Conservation (phyloP, 1,140 invertebrate species). For the Hyposmocoma kahamanoa region DNA sequence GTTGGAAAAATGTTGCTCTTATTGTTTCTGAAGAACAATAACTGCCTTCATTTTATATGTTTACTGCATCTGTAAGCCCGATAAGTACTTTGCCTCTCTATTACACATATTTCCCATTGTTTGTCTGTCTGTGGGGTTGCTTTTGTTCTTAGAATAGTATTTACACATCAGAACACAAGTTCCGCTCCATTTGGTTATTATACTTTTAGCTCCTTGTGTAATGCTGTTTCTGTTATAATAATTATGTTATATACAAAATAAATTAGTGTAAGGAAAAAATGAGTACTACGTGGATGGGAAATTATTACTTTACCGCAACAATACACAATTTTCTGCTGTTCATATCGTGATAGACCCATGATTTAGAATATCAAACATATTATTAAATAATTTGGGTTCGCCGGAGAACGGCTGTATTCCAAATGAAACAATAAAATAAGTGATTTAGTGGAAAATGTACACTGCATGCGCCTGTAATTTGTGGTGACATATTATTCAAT, state of each 20-base stretch:
- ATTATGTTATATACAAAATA: too few relatives aligned
- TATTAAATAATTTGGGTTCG: conserved; percentile 21
- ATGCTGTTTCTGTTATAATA: too few relatives aligned
- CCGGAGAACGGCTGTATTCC: conserved; percentile 5
- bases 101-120: conserved; percentile 46
- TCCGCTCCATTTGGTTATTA: conserved; percentile 10
- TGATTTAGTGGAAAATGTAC: conserved; percentile 1
- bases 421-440: conserved; percentile 12
- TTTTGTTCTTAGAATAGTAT: conserved; percentile 22
- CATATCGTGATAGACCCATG: conserved; percentile 14
- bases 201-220: conserved; percentile 5
- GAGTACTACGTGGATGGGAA: too few relatives aligned
- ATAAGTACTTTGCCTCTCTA: conserved; percentile 61
- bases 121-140: conserved; percentile 24
- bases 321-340: conserved; percentile 22
- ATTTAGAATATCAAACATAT: conserved; percentile 20
- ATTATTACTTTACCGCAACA: conserved; percentile 12
- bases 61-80: conserved; percentile 65
- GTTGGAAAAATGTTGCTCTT: conserved; percentile 66
- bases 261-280: too few relatives aligned
- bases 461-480: conserved; percentile 3
- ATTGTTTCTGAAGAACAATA: conserved; percentile 70
- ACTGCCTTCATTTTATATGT: conserved; percentile 69
- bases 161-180: conserved; percentile 11
- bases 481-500: too few relatives aligned